A percentile compares a stretch with the other conserved stretches of the same genome.
Evolutionary conservation across 2,888 invertebrate species (phyloP).

Genomic region (Sicus ferrugineus): DNA sequence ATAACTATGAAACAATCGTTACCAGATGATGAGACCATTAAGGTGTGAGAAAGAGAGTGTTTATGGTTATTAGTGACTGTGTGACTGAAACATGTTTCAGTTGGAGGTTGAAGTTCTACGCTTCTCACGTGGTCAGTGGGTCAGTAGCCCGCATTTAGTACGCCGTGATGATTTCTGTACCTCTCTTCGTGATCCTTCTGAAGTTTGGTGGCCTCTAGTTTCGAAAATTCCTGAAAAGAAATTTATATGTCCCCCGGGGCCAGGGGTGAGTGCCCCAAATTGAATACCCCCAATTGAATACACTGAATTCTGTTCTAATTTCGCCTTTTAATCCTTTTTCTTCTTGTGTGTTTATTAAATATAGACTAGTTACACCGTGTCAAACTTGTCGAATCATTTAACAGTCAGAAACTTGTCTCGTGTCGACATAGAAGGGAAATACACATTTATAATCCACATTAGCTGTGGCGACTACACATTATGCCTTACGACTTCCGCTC

Average conservation of each 20-base stretch:
- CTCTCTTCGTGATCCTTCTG: slow-evolving; percentile 31
- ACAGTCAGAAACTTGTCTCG: slow-evolving; percentile 13
- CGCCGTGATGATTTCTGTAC: slow-evolving; percentile 39
- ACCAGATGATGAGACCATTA: slow-evolving; percentile 21
- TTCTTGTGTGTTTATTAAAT: neutral
- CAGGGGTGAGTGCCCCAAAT: slow-evolving; percentile 37
- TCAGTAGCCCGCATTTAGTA: slow-evolving; percentile 32
- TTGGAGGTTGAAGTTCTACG: slow-evolving; percentile 28
- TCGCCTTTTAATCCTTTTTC: neutral
- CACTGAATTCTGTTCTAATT: no score
- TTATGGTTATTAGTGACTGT: neutral
- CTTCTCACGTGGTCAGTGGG: slow-evolving; percentile 41
- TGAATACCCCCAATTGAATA: neutral
- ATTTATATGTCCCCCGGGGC: slow-evolving; percentile 38
- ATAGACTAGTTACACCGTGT: slow-evolving; percentile 29
- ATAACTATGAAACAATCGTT: slow-evolving; percentile 29
- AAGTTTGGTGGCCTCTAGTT: slow-evolving; percentile 37
- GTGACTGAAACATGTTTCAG: slow-evolving; percentile 18
- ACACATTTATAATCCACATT: slow-evolving; percentile 33
- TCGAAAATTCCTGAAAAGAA: slow-evolving; percentile 33
- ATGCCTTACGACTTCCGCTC: slow-evolving; percentile 17
- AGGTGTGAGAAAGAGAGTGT: slow-evolving; percentile 27
- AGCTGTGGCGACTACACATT: neutral
- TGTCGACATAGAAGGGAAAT: slow-evolving; percentile 25
- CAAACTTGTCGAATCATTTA: slow-evolving; percentile 27